These are phyloP conservation scores for Mermis nigrescens DNA, from an alignment of 2,888 invertebrate species.

Conservation along the genomic window DNA sequence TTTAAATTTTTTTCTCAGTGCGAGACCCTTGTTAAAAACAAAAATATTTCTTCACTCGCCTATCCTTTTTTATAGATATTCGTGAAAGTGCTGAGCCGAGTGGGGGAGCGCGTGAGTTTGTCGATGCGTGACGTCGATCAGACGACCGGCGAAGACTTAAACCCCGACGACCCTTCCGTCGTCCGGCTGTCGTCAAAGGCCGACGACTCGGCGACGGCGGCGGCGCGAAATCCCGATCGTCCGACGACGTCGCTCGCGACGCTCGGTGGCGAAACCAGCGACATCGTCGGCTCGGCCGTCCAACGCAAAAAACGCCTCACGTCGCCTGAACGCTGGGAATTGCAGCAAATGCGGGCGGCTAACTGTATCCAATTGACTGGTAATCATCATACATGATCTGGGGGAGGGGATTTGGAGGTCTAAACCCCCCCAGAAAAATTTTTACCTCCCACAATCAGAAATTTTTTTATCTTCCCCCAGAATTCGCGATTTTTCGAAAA, in stretches of 20 bases:
- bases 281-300: neutral
- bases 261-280: neutral
- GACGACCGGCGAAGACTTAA: slow-evolving; percentile 73
- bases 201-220: slow-evolving; percentile 20
- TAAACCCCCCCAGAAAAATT: no score
- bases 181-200: neutral
- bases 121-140: slow-evolving; percentile 98
- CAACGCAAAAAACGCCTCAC: slow-evolving; percentile 6
- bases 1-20: no score
- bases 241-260: slow-evolving; percentile 37
- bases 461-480: no score
- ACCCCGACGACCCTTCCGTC: slow-evolving; percentile 43
- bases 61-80: slow-evolving; percentile 42
- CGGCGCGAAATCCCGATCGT: slow-evolving; percentile 65
- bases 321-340: slow-evolving; percentile 81
- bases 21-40: no score
- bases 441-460: no score
- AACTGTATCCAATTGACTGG: slow-evolving; percentile 48
- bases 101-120: slow-evolving; percentile 81
- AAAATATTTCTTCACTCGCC: no score
- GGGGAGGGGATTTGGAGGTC: no score
- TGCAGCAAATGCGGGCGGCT: slow-evolving; percentile 83
- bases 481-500: no score
- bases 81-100: slow-evolving; percentile 67
- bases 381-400: no score